Conservation (phyloP, 2,797 vertebrate genomes). For the Dermochelys coriacea region DNA sequence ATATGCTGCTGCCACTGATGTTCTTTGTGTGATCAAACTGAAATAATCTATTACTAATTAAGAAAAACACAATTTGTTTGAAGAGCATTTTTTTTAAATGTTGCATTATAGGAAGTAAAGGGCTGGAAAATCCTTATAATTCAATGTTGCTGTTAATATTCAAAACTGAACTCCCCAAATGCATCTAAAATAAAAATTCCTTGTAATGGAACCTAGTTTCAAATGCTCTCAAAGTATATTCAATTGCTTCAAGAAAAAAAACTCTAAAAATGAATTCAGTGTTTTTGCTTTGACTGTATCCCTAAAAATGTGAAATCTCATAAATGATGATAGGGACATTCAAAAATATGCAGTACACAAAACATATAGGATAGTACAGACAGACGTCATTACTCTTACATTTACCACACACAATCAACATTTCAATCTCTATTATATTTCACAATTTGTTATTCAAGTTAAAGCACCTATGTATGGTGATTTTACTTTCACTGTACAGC, state of each 20-base stretch:
- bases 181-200: slow-evolving; percentile 48
- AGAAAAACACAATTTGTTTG: slow-evolving; percentile 16
- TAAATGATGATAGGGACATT: slow-evolving; percentile 81
- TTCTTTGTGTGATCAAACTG: neutral
- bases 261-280: slow-evolving; percentile 58
- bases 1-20: neutral
- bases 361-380: slow-evolving; percentile 85
- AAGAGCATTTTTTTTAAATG: slow-evolving; percentile 37
- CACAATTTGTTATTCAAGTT: slow-evolving; percentile 86
- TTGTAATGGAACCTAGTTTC: slow-evolving; percentile 41
- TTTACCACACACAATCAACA: slow-evolving; percentile 88
- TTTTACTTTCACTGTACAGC: slow-evolving; percentile 86
- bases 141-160: slow-evolving; percentile 31
- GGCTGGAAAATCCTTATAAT: slow-evolving; percentile 35
- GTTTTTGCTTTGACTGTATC: slow-evolving; percentile 92
- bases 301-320: slow-evolving; percentile 79
- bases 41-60: neutral
- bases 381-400: slow-evolving; percentile 89
- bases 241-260: slow-evolving; percentile 68
- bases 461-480: slow-evolving; percentile 86
- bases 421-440: slow-evolving; percentile 86
- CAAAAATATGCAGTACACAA: slow-evolving; percentile 86
- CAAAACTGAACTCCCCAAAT: neutral
- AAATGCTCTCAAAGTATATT: slow-evolving; percentile 48
- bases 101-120: neutral